phyloP scores from a whole-genome alignment of 2,888 invertebrate species.

The Pammene aurita region DNA sequence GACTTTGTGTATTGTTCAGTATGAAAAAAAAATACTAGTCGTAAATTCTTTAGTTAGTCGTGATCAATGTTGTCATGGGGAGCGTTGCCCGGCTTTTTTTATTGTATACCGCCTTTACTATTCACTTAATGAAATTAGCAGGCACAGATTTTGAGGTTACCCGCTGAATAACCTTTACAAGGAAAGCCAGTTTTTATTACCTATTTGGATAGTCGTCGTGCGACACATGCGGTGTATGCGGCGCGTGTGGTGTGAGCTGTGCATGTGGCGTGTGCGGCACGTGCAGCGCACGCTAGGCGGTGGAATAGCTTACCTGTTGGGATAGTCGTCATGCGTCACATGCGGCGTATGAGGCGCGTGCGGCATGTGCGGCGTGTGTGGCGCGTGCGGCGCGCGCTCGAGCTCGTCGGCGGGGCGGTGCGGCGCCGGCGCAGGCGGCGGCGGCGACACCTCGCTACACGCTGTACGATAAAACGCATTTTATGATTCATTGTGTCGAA shows the following conservation, averaged over 20 bases:
- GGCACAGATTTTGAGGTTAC: no score
- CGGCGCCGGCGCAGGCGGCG: conserved; percentile 90
- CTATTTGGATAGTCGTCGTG: conserved; percentile 92
- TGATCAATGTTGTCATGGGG: no score
- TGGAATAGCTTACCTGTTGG: conserved; percentile 82
- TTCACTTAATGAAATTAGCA: no score
- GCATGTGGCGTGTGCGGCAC: conserved; percentile 54
- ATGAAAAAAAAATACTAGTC: no score
- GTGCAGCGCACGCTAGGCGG: conserved; percentile 53
- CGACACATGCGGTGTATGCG: conserved; percentile 91
- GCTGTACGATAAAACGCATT: conserved; percentile 47
- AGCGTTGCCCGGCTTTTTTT: no score
- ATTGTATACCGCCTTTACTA: no score
- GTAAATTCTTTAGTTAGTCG: no score
- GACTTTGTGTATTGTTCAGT: no score
- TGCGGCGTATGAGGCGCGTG: conserved; percentile 85
- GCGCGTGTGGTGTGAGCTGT: conserved; percentile 85
- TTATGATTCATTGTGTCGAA: background rate
- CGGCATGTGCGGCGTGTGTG: conserved; percentile 54
- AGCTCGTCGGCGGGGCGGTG: conserved; percentile 84
- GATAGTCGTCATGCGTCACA: conserved; percentile 91
- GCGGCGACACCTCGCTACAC: conserved; percentile 84
- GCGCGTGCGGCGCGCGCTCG: conserved; percentile 50
- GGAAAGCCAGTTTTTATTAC: no score
- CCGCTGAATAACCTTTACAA: no score